A percentile compares a stretch with the other conserved stretches of the same genome.
Conservation (phyloP, 2,797 vertebrate genomes). For the Notolepis coatsorum region DNA sequence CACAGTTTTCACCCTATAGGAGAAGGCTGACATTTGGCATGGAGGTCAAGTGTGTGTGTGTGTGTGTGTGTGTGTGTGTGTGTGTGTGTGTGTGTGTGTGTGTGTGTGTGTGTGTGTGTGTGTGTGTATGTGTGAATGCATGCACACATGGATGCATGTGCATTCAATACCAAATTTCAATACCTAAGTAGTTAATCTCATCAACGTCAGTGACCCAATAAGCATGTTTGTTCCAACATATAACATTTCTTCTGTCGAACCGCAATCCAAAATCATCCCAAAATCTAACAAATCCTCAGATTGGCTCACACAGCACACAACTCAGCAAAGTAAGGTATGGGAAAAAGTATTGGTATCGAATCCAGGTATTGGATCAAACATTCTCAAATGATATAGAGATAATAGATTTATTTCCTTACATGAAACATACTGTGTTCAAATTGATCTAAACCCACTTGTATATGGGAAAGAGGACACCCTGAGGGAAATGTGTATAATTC, state of each 20-base stretch:
- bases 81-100: slow-evolving; percentile 20
- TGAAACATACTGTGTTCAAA: slow-evolving; percentile 47
- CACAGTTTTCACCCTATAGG: too few species aligned
- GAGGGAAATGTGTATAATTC: slow-evolving; percentile 31
- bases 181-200: too few species aligned
- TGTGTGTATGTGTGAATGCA: not conserved
- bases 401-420: slow-evolving; percentile 23
- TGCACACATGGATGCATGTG: not conserved
- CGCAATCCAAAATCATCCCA: too few species aligned
- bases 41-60: slow-evolving; percentile 26
- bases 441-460: slow-evolving; percentile 54
- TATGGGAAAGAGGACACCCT: not conserved
- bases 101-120: slow-evolving; percentile 21
- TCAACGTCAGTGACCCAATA: not conserved
- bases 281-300: too few species aligned
- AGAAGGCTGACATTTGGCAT: too few species aligned
- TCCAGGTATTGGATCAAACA: too few species aligned
- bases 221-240: not conserved
- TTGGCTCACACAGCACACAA: too few species aligned
- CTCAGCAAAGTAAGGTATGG: too few species aligned
- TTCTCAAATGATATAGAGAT: too few species aligned
- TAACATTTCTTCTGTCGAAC: too few species aligned
- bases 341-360: too few species aligned
- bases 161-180: too few species aligned
- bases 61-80: slow-evolving; percentile 24